Percentiles rank a stretch among this genome's conserved stretches.
Conservation (phyloP, 2,797 vertebrate genomes). For the Sebastolobus altivelis region DNA sequence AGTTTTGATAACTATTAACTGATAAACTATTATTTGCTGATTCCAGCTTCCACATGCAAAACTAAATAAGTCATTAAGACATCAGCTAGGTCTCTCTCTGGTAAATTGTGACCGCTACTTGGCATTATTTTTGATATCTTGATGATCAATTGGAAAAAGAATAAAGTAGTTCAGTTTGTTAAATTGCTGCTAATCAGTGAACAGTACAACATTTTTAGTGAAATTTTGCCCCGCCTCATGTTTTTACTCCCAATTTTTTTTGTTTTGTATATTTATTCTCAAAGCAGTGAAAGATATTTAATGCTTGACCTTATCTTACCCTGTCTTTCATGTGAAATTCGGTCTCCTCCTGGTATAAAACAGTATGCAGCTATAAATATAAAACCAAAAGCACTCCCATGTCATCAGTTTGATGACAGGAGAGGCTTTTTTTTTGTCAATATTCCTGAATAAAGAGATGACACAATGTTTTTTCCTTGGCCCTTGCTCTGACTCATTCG, state of each 20-base stretch:
- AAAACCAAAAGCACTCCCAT: background rate
- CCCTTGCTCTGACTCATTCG: background rate
- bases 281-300: background rate
- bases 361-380: background rate
- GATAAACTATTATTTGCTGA: background rate
- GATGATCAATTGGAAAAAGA: background rate
- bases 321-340: background rate
- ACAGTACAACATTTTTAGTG: background rate
- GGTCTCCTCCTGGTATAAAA: background rate
- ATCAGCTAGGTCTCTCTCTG: background rate
- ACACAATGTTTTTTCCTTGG: background rate
- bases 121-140: background rate
- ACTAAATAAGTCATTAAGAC: background rate
- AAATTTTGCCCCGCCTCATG: background rate
- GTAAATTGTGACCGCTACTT: background rate
- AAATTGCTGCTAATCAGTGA: background rate
- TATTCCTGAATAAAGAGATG: constrained; percentile 16
- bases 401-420: background rate
- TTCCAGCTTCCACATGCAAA: background rate
- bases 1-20: background rate
- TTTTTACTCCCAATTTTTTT: background rate
- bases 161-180: background rate
- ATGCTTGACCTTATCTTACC: background rate
- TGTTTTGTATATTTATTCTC: background rate
- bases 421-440: background rate